Evolutionary conservation across 2,113 vertebrate species (phyloP).

Genomic region (Saimiri boliviensis): DNA sequence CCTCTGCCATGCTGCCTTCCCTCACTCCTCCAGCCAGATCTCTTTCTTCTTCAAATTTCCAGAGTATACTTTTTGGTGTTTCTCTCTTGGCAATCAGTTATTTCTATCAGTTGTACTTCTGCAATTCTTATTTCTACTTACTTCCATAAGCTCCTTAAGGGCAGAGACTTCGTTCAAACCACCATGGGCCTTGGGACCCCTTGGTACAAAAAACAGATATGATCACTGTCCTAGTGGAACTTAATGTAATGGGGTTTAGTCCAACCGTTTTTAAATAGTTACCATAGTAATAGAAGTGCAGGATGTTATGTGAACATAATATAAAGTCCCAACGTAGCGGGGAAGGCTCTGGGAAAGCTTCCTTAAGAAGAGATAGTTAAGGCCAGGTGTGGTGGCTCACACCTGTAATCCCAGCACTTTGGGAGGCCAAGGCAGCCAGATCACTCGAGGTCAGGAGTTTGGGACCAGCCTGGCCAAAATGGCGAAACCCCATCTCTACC

Average conservation of each 20-base stretch:
- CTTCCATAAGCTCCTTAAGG: neutral
- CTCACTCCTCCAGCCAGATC: neutral
- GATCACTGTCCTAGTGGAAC: neutral
- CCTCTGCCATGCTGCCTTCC: neutral
- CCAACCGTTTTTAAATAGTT: neutral
- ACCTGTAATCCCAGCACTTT: too few relatives aligned
- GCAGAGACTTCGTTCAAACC: neutral
- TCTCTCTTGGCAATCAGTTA: neutral
- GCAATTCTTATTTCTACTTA: neutral
- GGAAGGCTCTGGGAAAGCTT: neutral
- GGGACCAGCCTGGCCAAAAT: too few relatives aligned
- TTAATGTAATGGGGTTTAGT: neutral
- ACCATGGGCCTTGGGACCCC: neutral
- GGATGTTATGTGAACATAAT: rapidly evolving
- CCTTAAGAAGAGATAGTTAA: neutral
- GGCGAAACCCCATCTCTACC: too few relatives aligned
- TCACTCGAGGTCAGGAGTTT: too few relatives aligned
- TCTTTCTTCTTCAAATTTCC: neutral
- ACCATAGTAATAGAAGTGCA: neutral
- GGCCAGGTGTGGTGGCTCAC: too few relatives aligned
- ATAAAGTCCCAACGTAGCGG: neutral
- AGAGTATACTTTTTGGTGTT: neutral
- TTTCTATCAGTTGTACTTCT: neutral
- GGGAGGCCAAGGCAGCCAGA: too few relatives aligned
- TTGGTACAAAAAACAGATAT: neutral